Evolutionary conservation across 2,797 vertebrate species (phyloP).

Genomic region (Xiphorhynchus erythropygius): DNA sequence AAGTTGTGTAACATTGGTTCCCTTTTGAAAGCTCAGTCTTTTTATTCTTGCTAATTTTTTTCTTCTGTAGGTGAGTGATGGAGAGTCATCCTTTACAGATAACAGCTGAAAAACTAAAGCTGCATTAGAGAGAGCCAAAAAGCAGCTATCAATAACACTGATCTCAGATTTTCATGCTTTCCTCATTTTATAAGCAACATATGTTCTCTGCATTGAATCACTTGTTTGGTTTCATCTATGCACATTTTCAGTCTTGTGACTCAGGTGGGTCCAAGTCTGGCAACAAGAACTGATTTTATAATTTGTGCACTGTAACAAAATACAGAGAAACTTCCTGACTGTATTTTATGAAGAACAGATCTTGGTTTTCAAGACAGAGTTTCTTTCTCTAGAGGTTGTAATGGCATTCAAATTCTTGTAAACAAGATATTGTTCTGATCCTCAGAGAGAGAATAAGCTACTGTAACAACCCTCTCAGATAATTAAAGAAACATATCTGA

Average conservation of each 20-base stretch:
- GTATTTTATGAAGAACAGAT: not conserved
- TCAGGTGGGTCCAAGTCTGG: not conserved
- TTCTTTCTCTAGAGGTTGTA: not conserved
- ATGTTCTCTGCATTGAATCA: not conserved
- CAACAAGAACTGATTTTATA: not conserved
- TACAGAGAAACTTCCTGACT: not conserved
- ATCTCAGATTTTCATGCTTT: not conserved
- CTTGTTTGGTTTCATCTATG: not conserved
- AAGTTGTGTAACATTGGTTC: not conserved
- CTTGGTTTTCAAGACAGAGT: not conserved
- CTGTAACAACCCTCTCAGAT: not conserved
- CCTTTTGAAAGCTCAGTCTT: not conserved
- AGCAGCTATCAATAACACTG: not conserved
- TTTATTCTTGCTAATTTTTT: not conserved
- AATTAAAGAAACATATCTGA: not conserved
- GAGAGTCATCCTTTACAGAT: slow-evolving; percentile 33
- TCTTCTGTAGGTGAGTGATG: not conserved
- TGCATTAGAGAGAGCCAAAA: not conserved
- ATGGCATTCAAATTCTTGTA: not conserved
- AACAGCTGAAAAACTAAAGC: slow-evolving; percentile 43
- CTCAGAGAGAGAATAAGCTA: not conserved
- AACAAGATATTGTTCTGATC: not conserved
- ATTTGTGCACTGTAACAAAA: not conserved
- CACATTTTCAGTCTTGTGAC: not conserved
- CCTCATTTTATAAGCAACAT: not conserved